Evolutionary conservation across 2,113 vertebrate species (phyloP).

Genomic region (Oncorhynchus keta): DNA sequence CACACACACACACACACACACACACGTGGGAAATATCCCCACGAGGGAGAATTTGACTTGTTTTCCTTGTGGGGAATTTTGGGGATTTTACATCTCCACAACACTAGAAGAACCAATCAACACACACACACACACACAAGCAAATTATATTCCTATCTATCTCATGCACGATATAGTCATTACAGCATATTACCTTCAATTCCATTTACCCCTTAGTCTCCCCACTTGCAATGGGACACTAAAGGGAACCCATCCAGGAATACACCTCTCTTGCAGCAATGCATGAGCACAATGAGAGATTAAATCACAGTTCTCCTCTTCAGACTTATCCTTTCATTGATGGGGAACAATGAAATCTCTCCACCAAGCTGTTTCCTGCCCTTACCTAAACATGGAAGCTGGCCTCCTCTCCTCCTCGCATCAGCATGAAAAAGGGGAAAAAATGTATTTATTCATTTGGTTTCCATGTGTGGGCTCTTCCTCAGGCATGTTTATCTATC

Average conservation of each 20-base stretch:
- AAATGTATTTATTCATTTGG: conserved; percentile 14
- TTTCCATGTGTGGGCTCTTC: not conserved
- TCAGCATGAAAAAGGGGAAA: not conserved
- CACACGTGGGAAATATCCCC: no score
- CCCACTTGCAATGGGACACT: no score
- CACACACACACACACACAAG: no score
- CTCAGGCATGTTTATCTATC: conserved; percentile 4
- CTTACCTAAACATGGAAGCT: conserved; percentile 57
- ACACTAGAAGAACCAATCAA: no score
- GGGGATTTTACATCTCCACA: no score
- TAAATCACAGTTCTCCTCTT: conserved; percentile 74
- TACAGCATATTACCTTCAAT: not conserved
- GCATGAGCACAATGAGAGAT: conserved; percentile 71
- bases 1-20: no score
- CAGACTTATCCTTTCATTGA: conserved; percentile 83
- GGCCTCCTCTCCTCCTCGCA: conserved; percentile 38
- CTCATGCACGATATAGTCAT: not conserved
- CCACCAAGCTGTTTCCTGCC: conserved; percentile 72
- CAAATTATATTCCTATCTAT: not conserved
- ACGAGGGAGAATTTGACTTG: no score
- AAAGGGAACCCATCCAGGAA: conserved; percentile 48
- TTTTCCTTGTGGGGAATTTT: no score
- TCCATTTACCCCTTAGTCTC: not conserved
- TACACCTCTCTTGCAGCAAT: conserved; percentile 66
- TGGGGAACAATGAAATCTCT: conserved; percentile 78